Evolutionary conservation across 2,797 vertebrate species (phyloP), one percentile per base, ranked within the genome.

Genomic region (Crocodylus rhombifer): DNA sequence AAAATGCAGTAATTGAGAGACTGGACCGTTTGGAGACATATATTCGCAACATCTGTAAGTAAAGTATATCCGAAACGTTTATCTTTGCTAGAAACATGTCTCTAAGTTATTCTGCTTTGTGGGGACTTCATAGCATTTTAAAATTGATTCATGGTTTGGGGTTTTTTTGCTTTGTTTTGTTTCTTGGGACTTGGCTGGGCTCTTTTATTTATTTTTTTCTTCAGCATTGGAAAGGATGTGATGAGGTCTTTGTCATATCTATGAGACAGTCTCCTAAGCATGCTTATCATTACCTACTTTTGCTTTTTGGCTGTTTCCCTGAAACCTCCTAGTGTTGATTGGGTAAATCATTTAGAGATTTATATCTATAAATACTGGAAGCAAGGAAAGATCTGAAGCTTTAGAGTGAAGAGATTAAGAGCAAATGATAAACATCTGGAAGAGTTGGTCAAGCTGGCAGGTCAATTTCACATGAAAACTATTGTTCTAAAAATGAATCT

Each of bases 31-130:
- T 93, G 73, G 93, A 92, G 64, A 55, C 58, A 86, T 42, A 77
- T 51, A 30, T 87, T 60, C 51, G 18, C 42, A 94, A 91, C 42
- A 15, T 91, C 73, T 92, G 90, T 95, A 80, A 95, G 92, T 95
- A 94, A 77, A 89, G 56, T 51, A n/a, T 30, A 33, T 14, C n/a
- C 57, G 28, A 25, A 6, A n/a, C 83, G n/a, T 15, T 78, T 86
- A 57, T 18, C 14, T 26, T 64, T 83, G 36, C 69, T 30, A 69
- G 13, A 17, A 25, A 33, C 78, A 25, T 16, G 2, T 69, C 28
- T 64, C 57, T 69, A 26, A 14, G n/a, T 80, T 88, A 8, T 36
- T 73, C 23, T 82, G 18, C 30, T 25, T 14, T 20, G 20, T 20
- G 25, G 57, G 56, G 13, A 36, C 30, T 82, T 82, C 14, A 7